Conservation (phyloP, 2,113 vertebrate genomes). For the Podarcis cretensis region DNA sequence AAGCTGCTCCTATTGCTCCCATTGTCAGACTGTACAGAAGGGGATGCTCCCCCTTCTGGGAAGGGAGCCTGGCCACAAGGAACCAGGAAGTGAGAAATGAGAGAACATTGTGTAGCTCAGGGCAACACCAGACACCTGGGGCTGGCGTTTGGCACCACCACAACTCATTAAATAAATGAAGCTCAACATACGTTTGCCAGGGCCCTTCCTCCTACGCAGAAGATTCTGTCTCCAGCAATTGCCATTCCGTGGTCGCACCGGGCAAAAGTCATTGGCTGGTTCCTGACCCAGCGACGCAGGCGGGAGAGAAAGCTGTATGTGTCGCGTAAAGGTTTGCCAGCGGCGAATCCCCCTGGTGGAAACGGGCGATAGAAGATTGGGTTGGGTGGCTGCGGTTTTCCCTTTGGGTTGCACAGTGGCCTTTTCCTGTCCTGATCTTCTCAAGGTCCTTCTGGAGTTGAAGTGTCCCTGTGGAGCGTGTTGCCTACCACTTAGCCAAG, state of each 20-base stretch:
- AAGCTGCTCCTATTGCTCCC: not conserved
- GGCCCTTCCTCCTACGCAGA: conserved; percentile 67
- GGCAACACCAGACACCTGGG: not conserved
- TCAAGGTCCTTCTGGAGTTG: not conserved
- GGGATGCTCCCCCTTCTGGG: not conserved
- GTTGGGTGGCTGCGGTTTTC: not conserved
- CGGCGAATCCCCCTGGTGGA: conserved; percentile 60
- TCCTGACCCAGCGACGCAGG: conserved; percentile 61
- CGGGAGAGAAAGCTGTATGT: conserved; percentile 65
- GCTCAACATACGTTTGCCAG: conserved; percentile 57
- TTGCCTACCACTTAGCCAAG: not conserved
- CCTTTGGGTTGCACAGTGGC: no score
- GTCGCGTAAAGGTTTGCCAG: conserved; percentile 52
- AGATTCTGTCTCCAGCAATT: conserved; percentile 54
- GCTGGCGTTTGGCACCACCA: no score
- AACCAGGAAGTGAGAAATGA: not conserved
- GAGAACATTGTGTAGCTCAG: not conserved
- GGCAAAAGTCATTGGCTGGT: conserved; percentile 56
- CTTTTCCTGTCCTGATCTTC: not conserved
- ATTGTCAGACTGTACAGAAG: no score
- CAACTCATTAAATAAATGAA: not conserved
- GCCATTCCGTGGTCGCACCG: conserved; percentile 71
- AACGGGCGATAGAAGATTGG: not conserved
- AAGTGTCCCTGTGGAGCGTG: no score
- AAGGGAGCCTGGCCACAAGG: not conserved